Evolutionary conservation across 2,888 invertebrate genomes (phyloP), one percentile per base, ranked within the genome.

Genomic region (Yponomeuta evonymella): DNA sequence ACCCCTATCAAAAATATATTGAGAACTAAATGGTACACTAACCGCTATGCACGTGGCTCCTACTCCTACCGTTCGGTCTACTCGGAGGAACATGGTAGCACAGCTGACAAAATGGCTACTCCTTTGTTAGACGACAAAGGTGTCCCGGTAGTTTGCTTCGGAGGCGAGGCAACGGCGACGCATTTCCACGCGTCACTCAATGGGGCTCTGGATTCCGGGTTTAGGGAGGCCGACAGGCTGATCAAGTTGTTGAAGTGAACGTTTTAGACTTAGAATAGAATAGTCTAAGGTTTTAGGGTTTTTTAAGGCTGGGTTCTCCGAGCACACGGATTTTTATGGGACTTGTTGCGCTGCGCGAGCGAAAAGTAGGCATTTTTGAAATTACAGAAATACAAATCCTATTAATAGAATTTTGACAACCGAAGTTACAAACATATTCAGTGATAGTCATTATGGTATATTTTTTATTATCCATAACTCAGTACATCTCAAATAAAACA

Each of bases 131-230:
- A 65, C 15, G 82, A 80, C n/a, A 81, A 80, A 29, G 71, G 68
- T 9, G 73, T 76, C 23, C 83, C 93, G 74, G 75, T 87, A 1
- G 71, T 94, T 29, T 85, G 91, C 70, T 94, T 94, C 75, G 94
- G 93, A 23, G 94, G 94, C 0, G 94, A 94, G 76, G 91, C 94
- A 1, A 92, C 94, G 0, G 89, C 93, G 74, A 84, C 87, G 48
- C 89, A 92, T 76, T 93, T 87, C 79, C 94, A 88, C 79, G 94
- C 94, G 2, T 94, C 95, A 4, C 94, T 94, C 6, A 95, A 95
- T 77, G 95, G 95, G 0, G 95, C 95, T 2, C 83, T 94, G 43
- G 94, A 94, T 79, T 87, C 90, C 64, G 95, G 95, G 1, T 90
- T 91, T 82, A 86, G 95, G 30, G 95, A 95, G 79, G 95, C 94